A percentile compares a stretch with the other conserved stretches of the same genome.
Conservation (phyloP, 2,888 invertebrate species). For the Caenorhabditis doughertyi region DNA sequence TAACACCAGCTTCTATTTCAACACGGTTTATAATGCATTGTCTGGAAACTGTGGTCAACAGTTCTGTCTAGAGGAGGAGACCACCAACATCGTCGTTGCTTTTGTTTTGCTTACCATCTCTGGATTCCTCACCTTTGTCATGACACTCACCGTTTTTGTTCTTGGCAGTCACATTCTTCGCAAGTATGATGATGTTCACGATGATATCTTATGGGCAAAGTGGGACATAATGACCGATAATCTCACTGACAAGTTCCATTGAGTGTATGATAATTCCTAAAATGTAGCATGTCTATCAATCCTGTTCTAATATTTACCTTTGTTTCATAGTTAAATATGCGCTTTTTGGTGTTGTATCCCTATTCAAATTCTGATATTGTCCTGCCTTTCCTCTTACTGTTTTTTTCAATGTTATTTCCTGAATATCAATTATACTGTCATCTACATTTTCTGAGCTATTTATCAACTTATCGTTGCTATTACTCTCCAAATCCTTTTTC, state of each 20-base stretch:
- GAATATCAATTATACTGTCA: too few relatives aligned
- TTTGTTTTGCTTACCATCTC: conserved; percentile 18
- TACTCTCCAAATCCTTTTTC: too few relatives aligned
- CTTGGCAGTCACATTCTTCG: conserved; percentile 29
- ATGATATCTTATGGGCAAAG: conserved; percentile 5
- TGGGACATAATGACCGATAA: conserved; percentile 26
- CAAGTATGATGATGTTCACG: conserved; percentile 25
- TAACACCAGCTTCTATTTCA: conserved; percentile 31
- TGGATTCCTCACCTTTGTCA: neutral
- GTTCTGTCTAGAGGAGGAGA: conserved; percentile 3
- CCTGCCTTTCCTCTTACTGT: too few relatives aligned
- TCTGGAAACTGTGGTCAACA: conserved; percentile 12
- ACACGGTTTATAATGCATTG: conserved; percentile 1
- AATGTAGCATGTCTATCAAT: neutral
- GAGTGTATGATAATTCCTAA: neutral
- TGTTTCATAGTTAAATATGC: too few relatives aligned
- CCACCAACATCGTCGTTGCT: conserved; percentile 28
- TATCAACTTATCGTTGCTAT: too few relatives aligned
- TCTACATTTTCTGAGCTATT: too few relatives aligned
- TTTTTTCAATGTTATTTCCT: too few relatives aligned
- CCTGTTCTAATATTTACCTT: too few relatives aligned
- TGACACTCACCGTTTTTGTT: conserved; percentile 26
- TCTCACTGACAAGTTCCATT: neutral
- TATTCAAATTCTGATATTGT: too few relatives aligned
- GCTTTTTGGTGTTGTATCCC: too few relatives aligned